Evolutionary conservation across 2,113 vertebrate species (phyloP), one percentile per base, ranked within the genome.

Genomic region (Balaenoptera acutorostrata): DNA sequence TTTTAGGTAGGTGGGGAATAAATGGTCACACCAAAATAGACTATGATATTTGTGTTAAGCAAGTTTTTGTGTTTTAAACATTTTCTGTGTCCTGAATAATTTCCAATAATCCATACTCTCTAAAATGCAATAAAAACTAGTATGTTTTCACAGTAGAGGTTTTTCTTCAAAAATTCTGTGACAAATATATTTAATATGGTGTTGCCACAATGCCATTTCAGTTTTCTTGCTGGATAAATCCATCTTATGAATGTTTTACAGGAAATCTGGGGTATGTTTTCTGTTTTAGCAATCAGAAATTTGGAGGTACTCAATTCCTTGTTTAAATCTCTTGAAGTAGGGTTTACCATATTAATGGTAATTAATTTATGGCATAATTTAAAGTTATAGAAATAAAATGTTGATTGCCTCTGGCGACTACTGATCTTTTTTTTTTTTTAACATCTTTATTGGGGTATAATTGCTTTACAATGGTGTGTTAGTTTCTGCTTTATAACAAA

Each of bases 41-140:
- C 88, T 86, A 89, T 95, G 96, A 97, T 97, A 93, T 80, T 95
- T 97, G 96, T 93, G 77, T 97, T 95, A 96, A 98, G 90, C 95
- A 97, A 88, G 88, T 82, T 96, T 96, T 98, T 96, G 64, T 96
- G 84, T 97, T 88, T 44, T 97, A 97, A 96, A 82, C 74, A 88
- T 52, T 94, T 96, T 97, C 94, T 93, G n/a, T 98, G 96, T 98
- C 97, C 98, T 97, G 94, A 96, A 95, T 98, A 96, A 91, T 98
- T 98, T 98, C 96, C 97, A 98, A 82, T 98, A 97, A 97, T 97
- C 97, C 84, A 69, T 85, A 87, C 9, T 85, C 75, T 91, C 93
- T 98, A 96, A 97, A 98, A 98, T 98, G 98, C 98, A 99, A 98
- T 99, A 98, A 98, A 97, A 94, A 98, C 93, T 10, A 93, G 3